A percentile compares a stretch with the other conserved stretches of the same genome.
phyloP scores from a whole-genome alignment of 1,140 invertebrate genomes.

The Brevipalpus yothersi region DNA sequence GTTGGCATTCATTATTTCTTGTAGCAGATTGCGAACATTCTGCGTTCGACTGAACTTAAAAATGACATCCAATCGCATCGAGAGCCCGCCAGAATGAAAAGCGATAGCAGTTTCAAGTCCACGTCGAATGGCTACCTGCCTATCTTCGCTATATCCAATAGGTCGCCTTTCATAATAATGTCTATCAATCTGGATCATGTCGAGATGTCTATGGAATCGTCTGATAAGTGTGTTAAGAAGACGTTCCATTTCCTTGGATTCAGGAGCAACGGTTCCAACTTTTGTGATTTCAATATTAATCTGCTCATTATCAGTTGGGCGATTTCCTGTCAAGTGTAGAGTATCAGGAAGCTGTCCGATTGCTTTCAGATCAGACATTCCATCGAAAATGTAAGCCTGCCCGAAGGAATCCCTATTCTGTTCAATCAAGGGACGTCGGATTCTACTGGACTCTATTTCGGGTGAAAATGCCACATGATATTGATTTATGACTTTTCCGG shows the following conservation, averaged over 20 bases:
- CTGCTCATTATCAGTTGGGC: background rate
- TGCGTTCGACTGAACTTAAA: constrained; percentile 41
- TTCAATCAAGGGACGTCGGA: constrained; percentile 22
- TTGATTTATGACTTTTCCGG: background rate
- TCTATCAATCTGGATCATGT: background rate
- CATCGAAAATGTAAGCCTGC: constrained; percentile 1
- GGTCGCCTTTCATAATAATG: constrained; percentile 2
- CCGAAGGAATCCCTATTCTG: constrained; percentile 4
- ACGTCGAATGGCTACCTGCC: constrained; percentile 12
- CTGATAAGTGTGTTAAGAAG: background rate
- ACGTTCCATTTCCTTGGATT: background rate
- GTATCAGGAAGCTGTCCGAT: background rate
- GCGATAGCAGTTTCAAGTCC: constrained; percentile 41
- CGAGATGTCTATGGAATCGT: background rate
- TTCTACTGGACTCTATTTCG: background rate
- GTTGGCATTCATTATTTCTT: background rate
- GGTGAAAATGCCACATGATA: constrained; percentile 2
- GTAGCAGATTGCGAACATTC: constrained; percentile 2
- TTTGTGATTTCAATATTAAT: constrained; percentile 7
- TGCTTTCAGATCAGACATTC: constrained; percentile 3
- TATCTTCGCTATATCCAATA: background rate
- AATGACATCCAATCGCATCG: constrained; percentile 44
- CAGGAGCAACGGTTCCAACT: background rate
- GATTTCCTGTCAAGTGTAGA: background rate
- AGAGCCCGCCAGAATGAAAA: constrained; percentile 39